A percentile compares a stretch with the other conserved stretches of the same genome.
These are phyloP conservation scores for Cottoperca gobio DNA, from an alignment of 2,797 vertebrate species.

Conservation along the genomic window DNA sequence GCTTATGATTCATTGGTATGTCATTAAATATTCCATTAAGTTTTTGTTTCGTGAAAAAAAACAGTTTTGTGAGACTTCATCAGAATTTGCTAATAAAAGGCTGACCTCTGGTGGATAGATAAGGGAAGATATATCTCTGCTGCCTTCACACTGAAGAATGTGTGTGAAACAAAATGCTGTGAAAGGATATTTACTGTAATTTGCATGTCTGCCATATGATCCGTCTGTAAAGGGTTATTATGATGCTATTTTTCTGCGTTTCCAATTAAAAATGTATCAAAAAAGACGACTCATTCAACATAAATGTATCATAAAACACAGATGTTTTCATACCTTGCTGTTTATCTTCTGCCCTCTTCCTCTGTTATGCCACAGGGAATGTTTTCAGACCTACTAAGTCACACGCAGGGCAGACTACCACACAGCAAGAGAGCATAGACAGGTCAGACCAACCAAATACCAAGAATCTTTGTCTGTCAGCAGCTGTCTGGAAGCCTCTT, in stretches of 20 bases:
- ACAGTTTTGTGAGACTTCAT: slow-evolving; percentile 34
- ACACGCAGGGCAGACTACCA: slow-evolving; percentile 78
- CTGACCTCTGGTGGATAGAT: slow-evolving; percentile 84
- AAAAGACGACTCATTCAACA: not conserved
- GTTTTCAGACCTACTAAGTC: slow-evolving; percentile 79
- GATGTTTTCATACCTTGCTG: slow-evolving; percentile 69
- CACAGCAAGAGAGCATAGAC: slow-evolving; percentile 82
- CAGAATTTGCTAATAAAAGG: slow-evolving; percentile 79
- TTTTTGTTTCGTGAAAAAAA: slow-evolving; percentile 18
- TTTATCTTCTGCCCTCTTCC: slow-evolving; percentile 68
- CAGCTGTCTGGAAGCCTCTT: slow-evolving; percentile 79
- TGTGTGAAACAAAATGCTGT: slow-evolving; percentile 16
- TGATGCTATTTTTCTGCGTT: not conserved
- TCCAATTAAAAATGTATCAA: slow-evolving; percentile 5
- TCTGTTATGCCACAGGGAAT: slow-evolving; percentile 75
- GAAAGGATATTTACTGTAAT: slow-evolving; percentile 14
- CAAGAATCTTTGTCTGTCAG: slow-evolving; percentile 79
- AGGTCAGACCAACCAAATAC: slow-evolving; percentile 81
- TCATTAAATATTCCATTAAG: slow-evolving; percentile 6
- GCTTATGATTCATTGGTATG: slow-evolving; percentile 6
- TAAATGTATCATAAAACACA: slow-evolving; percentile 29
- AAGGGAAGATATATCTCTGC: slow-evolving; percentile 38
- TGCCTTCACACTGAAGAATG: slow-evolving; percentile 11
- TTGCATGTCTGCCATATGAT: slow-evolving; percentile 1
- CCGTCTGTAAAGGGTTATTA: slow-evolving; percentile 1